These are phyloP conservation scores for Netelia inedita DNA, from an alignment of 2,888 invertebrate species.

Conservation along the genomic window DNA sequence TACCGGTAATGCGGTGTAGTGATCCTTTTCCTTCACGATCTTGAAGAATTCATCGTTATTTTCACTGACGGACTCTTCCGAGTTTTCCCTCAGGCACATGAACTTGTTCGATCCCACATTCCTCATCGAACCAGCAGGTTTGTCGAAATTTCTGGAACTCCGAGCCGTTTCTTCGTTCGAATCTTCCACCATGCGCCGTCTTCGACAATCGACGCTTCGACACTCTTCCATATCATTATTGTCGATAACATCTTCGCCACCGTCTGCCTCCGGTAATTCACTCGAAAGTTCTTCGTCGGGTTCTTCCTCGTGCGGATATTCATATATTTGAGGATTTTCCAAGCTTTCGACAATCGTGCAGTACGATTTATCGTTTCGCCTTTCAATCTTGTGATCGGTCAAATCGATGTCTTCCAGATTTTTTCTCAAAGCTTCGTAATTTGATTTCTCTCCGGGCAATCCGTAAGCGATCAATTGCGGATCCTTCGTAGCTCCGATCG, in stretches of 20 bases:
- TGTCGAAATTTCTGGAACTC: background rate
- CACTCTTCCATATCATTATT: constrained; percentile 1
- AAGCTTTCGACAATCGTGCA: constrained; percentile 69
- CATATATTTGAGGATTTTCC: constrained; percentile 61
- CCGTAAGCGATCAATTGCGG: constrained; percentile 26
- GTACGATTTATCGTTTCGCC: constrained; percentile 58
- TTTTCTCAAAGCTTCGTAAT: constrained; percentile 29
- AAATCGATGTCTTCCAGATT: constrained; percentile 20
- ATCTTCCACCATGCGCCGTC: background rate
- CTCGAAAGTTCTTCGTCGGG: constrained; percentile 1
- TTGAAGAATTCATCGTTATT: constrained; percentile 47
- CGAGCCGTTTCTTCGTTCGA: background rate
- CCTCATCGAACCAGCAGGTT: constrained; percentile 8
- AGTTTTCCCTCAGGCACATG: constrained; percentile 55
- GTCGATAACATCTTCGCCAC: background rate
- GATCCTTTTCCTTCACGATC: constrained; percentile 47
- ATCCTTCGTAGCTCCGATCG: constrained; percentile 16
- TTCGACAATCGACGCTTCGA: background rate
- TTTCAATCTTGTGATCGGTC: constrained; percentile 31
- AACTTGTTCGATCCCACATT: constrained; percentile 16
- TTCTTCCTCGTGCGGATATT: constrained; percentile 27
- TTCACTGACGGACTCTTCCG: constrained; percentile 33
- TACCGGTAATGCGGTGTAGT: constrained; percentile 44
- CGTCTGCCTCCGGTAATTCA: background rate
- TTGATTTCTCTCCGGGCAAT: background rate